These are phyloP conservation scores for Celastrina argiolus DNA, from an alignment of 2,888 invertebrate species.

Conservation along the genomic window DNA sequence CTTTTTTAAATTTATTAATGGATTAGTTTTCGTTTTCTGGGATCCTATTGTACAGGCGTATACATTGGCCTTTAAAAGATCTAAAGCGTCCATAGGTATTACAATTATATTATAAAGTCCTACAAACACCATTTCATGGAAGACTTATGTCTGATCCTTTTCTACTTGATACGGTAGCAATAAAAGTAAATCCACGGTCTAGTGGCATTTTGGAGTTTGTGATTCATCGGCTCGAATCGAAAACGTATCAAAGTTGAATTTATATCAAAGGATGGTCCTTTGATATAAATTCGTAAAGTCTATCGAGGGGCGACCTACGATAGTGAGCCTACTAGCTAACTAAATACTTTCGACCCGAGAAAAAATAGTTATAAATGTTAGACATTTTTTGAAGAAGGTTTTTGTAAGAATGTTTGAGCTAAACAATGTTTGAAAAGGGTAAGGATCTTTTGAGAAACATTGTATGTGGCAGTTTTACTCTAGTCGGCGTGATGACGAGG, in stretches of 20 bases:
- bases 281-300: not conserved
- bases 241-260: not conserved
- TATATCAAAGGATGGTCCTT: not conserved
- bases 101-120: too few species aligned
- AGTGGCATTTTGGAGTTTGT: not conserved
- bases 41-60: too few species aligned
- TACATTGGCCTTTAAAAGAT: too few species aligned
- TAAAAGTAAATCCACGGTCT: not conserved
- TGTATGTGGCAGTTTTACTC: not conserved
- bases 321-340: not conserved
- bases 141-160: too few species aligned
- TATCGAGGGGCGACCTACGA: not conserved
- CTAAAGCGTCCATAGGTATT: too few species aligned
- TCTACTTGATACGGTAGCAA: not conserved
- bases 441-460: not conserved
- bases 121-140: too few species aligned
- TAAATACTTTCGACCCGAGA: not conserved
- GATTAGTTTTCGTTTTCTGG: too few species aligned
- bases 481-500: not conserved
- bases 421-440: slow-evolving; percentile 1
- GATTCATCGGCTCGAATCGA: not conserved
- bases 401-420: not conserved
- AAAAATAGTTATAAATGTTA: not conserved
- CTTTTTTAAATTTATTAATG: too few species aligned
- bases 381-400: not conserved